phyloP scores from a whole-genome alignment of 2,888 invertebrate species.

The Aphodius granarius region DNA sequence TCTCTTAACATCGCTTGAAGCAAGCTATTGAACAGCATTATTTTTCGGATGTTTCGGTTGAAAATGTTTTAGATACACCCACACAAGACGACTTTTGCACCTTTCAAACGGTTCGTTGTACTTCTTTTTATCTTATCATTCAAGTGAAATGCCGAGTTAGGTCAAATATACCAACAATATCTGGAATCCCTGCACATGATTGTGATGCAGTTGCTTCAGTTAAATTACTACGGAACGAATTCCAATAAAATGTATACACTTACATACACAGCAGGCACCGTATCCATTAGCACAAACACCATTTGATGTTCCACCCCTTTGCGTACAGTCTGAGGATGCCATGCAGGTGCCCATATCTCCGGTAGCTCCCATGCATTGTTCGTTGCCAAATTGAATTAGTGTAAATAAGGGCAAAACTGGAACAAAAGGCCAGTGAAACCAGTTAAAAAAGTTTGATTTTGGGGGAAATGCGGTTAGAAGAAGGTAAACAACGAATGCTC shows the following conservation, averaged over 20 bases:
- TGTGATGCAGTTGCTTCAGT: no score
- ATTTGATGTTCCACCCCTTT: constrained; percentile 71
- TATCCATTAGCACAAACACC: constrained; percentile 81
- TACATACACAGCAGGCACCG: constrained; percentile 77
- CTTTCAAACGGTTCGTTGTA: no score
- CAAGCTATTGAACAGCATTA: no score
- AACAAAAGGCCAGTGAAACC: constrained; percentile 28
- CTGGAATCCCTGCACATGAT: no score
- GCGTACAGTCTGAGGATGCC: constrained; percentile 69
- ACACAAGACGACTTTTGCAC: no score
- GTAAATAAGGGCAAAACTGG: constrained; percentile 80
- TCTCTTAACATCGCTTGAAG: no score
- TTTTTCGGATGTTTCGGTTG: no score
- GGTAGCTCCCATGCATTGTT: constrained; percentile 72
- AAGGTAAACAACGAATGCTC: neutral
- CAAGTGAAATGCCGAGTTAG: no score
- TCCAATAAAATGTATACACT: constrained; percentile 52
- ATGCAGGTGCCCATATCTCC: constrained; percentile 85
- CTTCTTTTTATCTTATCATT: no score
- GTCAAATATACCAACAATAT: no score
- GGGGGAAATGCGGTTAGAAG: neutral
- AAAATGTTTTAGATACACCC: no score
- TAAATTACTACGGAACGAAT: no score
- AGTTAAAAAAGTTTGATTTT: neutral
- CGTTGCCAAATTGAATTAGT: constrained; percentile 75